Evolutionary conservation across 2,113 vertebrate species (phyloP).

Genomic region (Pseudonaja textilis): DNA sequence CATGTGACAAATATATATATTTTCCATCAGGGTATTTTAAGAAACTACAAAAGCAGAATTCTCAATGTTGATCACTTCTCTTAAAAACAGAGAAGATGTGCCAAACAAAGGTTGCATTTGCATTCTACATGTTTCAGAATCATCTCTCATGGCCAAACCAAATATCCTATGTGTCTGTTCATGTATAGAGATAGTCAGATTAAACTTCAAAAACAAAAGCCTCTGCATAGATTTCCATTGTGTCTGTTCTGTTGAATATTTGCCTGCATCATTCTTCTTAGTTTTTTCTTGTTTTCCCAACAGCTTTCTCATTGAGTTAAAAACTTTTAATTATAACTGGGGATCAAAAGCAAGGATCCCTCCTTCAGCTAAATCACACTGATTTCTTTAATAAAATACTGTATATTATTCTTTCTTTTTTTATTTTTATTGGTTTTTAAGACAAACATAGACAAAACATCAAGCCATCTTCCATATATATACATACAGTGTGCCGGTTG

Average conservation of each 20-base stretch:
- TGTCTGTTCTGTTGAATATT: background rate
- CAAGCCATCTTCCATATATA: too few relatives aligned
- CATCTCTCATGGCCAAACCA: constrained; percentile 40
- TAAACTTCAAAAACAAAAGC: constrained; percentile 19
- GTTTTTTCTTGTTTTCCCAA: background rate
- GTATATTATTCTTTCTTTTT: background rate
- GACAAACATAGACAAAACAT: too few relatives aligned
- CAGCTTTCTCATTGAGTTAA: background rate
- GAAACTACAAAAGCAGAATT: constrained; percentile 42
- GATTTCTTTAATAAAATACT: background rate
- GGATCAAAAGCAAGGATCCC: background rate
- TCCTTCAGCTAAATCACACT: background rate
- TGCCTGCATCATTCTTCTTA: background rate
- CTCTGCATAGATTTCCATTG: constrained; percentile 19
- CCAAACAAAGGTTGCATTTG: constrained; percentile 2
- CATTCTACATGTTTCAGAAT: background rate
- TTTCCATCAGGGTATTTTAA: constrained; percentile 55
- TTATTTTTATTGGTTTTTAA: too few relatives aligned
- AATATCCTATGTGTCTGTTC: constrained; percentile 31
- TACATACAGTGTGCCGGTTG: too few relatives aligned
- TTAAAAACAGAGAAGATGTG: constrained; percentile 42
- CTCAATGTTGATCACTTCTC: constrained; percentile 33
- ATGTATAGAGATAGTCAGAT: background rate
- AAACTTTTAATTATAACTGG: background rate
- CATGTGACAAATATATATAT: constrained; percentile 53